Conservation (phyloP, 2,113 vertebrate genomes). For the Labrus mixtus region DNA sequence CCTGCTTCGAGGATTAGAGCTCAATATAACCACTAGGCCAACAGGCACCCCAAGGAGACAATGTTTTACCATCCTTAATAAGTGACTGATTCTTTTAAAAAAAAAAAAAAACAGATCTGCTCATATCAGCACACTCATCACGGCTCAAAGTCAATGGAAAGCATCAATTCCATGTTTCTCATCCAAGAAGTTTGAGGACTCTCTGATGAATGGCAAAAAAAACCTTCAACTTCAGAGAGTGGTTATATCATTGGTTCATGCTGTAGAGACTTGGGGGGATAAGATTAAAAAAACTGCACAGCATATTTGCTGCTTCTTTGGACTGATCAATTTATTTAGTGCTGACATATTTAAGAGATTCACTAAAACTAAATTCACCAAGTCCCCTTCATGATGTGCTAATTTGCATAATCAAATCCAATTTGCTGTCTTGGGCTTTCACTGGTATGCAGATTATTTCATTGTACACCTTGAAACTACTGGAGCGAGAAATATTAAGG, state of each 20-base stretch:
- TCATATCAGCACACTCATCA: not conserved
- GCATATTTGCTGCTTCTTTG: constrained; percentile 6
- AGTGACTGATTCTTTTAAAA: not conserved
- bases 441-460: constrained; percentile 24
- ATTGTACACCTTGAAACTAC: constrained; percentile 11
- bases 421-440: constrained; percentile 31
- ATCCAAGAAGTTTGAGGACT: not conserved
- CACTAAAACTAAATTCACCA: constrained; percentile 12
- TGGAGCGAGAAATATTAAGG: constrained; percentile 14
- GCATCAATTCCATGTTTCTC: not conserved
- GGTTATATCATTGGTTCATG: not conserved
- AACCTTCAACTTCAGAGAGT: not conserved
- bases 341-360: constrained; percentile 22
- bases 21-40: too few relatives aligned
- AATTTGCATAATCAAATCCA: constrained; percentile 40
- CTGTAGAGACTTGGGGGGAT: not conserved
- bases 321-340: constrained; percentile 9
- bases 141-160: not conserved
- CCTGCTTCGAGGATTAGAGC: too few relatives aligned
- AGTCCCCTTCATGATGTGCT: constrained; percentile 13
- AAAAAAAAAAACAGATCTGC: not conserved
- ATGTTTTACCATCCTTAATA: not conserved
- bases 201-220: not conserved
- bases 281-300: constrained; percentile 4
- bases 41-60: too few relatives aligned